Evolutionary conservation across 2,797 vertebrate species (phyloP).

Genomic region (Margarornis squamiger): DNA sequence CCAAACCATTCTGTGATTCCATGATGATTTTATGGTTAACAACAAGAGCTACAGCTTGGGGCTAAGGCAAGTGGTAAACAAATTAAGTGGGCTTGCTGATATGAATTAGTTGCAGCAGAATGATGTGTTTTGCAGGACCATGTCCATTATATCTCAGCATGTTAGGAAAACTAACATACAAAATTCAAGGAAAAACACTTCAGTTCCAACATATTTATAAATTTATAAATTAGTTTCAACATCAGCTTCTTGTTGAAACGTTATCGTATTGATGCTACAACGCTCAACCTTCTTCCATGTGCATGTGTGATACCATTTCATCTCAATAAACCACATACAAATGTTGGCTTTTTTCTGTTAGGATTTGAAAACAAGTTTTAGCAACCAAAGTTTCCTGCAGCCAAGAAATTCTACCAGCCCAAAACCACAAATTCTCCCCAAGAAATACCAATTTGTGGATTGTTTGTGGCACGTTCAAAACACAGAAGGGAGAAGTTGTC

Average conservation of each 20-base stretch:
- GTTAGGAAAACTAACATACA: background rate
- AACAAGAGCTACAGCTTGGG: background rate
- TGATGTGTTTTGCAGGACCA: background rate
- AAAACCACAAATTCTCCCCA: background rate
- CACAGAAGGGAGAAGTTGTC: background rate
- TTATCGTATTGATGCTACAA: background rate
- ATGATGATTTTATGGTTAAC: background rate
- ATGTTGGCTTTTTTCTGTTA: background rate
- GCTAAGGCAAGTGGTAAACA: background rate
- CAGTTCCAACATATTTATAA: background rate
- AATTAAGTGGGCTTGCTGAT: background rate
- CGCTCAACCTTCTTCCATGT: background rate
- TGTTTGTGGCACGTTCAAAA: background rate
- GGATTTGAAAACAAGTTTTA: background rate
- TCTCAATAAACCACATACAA: background rate
- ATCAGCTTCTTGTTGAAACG: background rate
- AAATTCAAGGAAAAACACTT: background rate
- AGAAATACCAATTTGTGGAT: background rate
- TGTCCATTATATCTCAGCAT: background rate
- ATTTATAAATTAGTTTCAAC: background rate
- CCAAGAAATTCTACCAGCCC: background rate
- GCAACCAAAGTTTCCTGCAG: background rate
- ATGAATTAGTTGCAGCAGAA: background rate
- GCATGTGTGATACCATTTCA: background rate
- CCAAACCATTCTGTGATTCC: background rate